Base-by-base conservation (phyloP, 2,797 vertebrate genomes). In the Darevskia mixta region DNA sequence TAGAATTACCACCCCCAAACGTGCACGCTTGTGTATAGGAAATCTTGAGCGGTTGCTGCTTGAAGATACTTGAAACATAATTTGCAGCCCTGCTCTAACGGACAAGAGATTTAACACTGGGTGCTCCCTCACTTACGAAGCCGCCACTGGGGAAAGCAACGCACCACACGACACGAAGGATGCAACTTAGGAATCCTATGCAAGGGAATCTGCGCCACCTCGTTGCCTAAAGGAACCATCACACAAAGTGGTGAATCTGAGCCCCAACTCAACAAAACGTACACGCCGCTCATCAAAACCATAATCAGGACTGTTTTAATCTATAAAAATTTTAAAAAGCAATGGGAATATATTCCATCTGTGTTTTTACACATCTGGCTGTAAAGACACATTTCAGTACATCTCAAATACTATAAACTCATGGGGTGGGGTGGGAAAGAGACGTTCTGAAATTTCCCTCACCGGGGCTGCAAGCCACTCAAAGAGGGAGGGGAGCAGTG, bases 281-380 rank as follows among this genome's bases (percentile, higher is more conserved):
- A 75, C 17, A 72, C n/a, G 1, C 10, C 78, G 85, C 41, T 75
- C 58, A 32, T 75, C 38, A 64, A 81, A 89, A 75, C 45, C 29
- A 38, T 5, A 78, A 78, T 8, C 20, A 8, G 5, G 29, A n/a
- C 25, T 35, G 17, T 81, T 89, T 89, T 85, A 89, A 85, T 89
- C 41, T 55, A 45, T 86, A 3, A 55, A 67, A 76, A 76, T 32
- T 82, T 13, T 27, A 58, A 64, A 38, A 49, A 45, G 3, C 20
- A 72, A 45, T 10, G 4, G 8, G 9, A 32, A 15, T 45, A 41
- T 66, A 67, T 13, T 25, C 25, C 58, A 75, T 45, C 18, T 73
- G 58, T 72, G 75, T 45, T 15, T 55, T 49, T 43, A 76, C 85
- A 85, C 11, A 81, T 32, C 76, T 38, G 58, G 17, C 61, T 81